phyloP scores from a whole-genome alignment of 2,113 vertebrate genomes.

The Anas platyrhynchos region DNA sequence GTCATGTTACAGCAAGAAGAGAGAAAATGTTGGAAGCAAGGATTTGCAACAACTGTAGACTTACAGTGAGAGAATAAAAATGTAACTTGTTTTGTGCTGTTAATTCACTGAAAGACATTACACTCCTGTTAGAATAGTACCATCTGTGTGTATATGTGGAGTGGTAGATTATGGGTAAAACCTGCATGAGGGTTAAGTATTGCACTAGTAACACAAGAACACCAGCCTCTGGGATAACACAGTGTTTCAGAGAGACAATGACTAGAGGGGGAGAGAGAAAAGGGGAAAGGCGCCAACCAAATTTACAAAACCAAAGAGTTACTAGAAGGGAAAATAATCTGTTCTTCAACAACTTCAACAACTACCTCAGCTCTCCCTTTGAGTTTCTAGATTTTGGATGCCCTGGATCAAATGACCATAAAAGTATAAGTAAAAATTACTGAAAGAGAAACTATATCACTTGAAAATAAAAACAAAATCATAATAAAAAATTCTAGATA shows the following conservation, averaged over 20 bases:
- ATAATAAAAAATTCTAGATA: background rate
- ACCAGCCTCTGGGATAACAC: background rate
- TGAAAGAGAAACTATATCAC: background rate
- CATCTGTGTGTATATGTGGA: background rate
- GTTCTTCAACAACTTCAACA: background rate
- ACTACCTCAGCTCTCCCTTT: background rate
- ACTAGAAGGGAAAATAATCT: background rate
- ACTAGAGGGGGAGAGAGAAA: background rate
- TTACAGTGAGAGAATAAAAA: background rate
- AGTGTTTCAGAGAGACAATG: background rate
- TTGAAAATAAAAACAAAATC: background rate
- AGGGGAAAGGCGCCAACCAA: background rate
- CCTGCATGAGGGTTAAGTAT: background rate
- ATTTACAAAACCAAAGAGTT: background rate
- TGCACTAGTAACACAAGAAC: background rate
- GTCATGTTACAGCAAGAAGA: constrained; percentile 21
- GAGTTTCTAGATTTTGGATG: background rate
- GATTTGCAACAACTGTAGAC: constrained; percentile 25
- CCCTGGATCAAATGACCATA: background rate
- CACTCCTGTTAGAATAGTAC: background rate
- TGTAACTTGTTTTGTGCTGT: background rate
- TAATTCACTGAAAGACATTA: background rate
- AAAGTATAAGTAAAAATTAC: background rate
- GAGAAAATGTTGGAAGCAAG: background rate
- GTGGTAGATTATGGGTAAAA: background rate